Evolutionary conservation across 2,888 invertebrate genomes (phyloP), one percentile per base, ranked within the genome.

Genomic region (Frankliniella fusca): DNA sequence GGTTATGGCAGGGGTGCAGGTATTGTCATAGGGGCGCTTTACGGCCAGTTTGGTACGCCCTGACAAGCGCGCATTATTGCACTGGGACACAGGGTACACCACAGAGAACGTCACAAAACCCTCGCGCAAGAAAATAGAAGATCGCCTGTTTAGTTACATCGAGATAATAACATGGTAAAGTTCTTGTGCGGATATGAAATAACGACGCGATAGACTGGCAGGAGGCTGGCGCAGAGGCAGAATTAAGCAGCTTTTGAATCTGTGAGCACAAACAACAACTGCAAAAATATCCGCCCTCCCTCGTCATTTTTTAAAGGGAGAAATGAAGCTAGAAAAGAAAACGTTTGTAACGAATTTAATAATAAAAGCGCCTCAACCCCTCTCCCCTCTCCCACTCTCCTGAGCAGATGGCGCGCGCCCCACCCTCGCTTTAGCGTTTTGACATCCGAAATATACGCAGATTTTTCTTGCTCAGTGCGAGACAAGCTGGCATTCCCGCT

Each of bases 381-480:
- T 20, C 54, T 54, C 20, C 0, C 15, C 18, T 15, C 54, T 20
- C 54, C 15, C 20, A 0, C 54, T 5, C 15, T 12, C 54, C 54
- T 5, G 15, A 15, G 15, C 54, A 54, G 54, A 54, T 54, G 54
- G 54, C 54, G 54, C 12, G 38, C 54, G 54, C 54, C 54, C 18
- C 54, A 5, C 38, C 3, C 38, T 15, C 61, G 18, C 23, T 23
- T 76, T 76, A 27, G 12, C 70, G 70, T 76, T 76, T 76, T 76
- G 70, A 76, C 70, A 27, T 27, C 70, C 23, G 70, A 76, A 76
- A 76, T 76, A 76, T 76, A 27, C 70, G 70, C 70, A 76, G 12
- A 76, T 76, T 23, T 27, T 76, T 76, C 70, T 76, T 76, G 70
- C 70, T 76, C 70, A 76, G 27, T 10, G 70, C 70, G 70, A 15